phyloP scores from a whole-genome alignment of 2,113 vertebrate species.

The Oncorhynchus clarkii region DNA sequence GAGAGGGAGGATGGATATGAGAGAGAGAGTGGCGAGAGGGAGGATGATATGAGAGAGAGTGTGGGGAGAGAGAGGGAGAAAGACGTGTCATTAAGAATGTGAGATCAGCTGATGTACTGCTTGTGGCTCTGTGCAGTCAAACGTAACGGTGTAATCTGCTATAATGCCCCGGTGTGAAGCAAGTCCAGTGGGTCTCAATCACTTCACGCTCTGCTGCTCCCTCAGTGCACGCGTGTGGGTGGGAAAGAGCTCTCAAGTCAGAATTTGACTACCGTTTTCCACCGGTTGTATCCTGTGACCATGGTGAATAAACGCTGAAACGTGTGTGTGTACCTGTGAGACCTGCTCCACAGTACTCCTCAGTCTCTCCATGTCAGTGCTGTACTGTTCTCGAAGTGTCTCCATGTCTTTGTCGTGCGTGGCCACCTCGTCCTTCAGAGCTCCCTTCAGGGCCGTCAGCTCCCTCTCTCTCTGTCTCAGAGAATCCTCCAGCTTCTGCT shows the following conservation, averaged over 20 bases:
- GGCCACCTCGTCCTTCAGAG: slow-evolving; percentile 79
- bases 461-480: slow-evolving; percentile 77
- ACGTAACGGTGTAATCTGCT: not conserved
- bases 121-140: not conserved
- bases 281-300: too few species aligned
- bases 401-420: slow-evolving; percentile 76
- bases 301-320: not conserved
- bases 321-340: slow-evolving; percentile 74
- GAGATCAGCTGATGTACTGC: not conserved
- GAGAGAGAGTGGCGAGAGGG: too few species aligned
- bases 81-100: not conserved
- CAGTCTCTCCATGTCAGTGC: slow-evolving; percentile 83
- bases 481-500: slow-evolving; percentile 73
- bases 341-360: slow-evolving; percentile 84
- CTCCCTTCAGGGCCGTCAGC: slow-evolving; percentile 79
- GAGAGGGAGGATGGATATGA: too few species aligned
- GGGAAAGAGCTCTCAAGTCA: too few species aligned
- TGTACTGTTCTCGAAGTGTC: slow-evolving; percentile 81
- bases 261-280: too few species aligned
- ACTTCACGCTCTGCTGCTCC: not conserved
- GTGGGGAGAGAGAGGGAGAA: not conserved
- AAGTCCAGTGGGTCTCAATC: not conserved
- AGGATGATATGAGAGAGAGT: too few species aligned
- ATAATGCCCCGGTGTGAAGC: not conserved
- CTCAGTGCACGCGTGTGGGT: not conserved